A percentile compares a stretch with the other conserved stretches of the same genome.
These are phyloP conservation scores for Aspiorhynchus laticeps DNA, from an alignment of 2,113 vertebrate species.

Conservation along the genomic window DNA sequence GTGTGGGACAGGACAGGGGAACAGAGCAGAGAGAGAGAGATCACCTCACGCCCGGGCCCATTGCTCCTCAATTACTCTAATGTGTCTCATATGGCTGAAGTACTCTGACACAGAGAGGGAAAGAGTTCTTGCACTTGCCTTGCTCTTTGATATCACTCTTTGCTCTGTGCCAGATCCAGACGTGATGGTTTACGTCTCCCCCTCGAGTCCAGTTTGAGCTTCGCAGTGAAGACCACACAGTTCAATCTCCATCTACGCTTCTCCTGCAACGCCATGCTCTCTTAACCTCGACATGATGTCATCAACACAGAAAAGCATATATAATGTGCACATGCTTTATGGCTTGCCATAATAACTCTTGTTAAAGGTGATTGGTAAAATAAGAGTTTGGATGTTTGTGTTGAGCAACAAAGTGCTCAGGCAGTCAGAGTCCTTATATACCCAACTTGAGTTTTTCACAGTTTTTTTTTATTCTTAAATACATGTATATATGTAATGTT, in stretches of 20 bases:
- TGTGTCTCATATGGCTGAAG: conserved; percentile 87
- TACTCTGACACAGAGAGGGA: conserved; percentile 72
- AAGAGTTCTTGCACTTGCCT: conserved; percentile 66
- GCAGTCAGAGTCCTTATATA: too few species aligned
- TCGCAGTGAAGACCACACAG: conserved; percentile 66
- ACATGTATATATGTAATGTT: too few species aligned
- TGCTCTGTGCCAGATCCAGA: conserved; percentile 86
- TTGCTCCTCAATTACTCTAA: conserved; percentile 92
- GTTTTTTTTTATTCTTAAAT: too few species aligned
- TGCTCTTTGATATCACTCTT: conserved; percentile 82
- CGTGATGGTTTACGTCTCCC: conserved; percentile 85
- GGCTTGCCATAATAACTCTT: neutral
- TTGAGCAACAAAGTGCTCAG: neutral
- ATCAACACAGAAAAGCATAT: neutral
- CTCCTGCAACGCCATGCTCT: neutral
- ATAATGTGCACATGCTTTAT: conserved; percentile 1
- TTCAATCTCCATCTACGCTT: conserved; percentile 52
- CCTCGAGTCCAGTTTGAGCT: conserved; percentile 84
- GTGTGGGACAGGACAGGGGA: conserved; percentile 14
- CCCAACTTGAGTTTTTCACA: too few species aligned
- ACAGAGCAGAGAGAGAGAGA: conserved; percentile 74
- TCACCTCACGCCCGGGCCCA: conserved; percentile 94
- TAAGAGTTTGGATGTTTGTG: neutral
- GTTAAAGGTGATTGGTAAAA: neutral
- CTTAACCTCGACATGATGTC: neutral